Evolutionary conservation across 2,113 vertebrate species (phyloP).

Genomic region (Hemichromis elongatus): DNA sequence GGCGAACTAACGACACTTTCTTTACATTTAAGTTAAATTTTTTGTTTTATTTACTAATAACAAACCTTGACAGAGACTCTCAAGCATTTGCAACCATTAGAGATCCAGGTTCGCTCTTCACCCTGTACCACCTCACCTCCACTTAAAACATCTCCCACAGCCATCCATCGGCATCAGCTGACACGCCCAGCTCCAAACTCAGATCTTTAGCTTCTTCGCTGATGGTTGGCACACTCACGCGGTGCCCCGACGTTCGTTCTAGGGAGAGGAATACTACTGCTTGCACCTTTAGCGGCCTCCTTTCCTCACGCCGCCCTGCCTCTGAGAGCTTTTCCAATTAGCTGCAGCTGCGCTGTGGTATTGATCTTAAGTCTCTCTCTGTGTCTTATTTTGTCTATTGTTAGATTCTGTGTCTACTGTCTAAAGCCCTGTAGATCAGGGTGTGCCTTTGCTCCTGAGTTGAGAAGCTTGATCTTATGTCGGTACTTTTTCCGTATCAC

Average conservation of each 20-base stretch:
- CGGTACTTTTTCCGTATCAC: constrained; percentile 8
- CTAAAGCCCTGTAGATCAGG: neutral
- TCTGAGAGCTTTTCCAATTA: neutral
- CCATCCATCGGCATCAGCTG: neutral
- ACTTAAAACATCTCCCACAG: neutral
- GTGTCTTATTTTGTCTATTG: neutral
- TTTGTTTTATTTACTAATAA: neutral
- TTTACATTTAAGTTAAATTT: rapidly evolving
- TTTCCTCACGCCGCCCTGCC: neutral
- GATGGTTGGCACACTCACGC: neutral
- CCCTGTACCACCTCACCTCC: neutral
- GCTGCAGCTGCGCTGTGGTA: neutral
- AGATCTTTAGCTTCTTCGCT: neutral
- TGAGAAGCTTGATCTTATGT: constrained; percentile 6
- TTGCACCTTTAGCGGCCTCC: neutral
- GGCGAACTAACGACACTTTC: neutral
- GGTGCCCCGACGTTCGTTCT: rapidly evolving
- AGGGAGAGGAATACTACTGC: neutral
- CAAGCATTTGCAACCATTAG: neutral
- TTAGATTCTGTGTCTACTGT: neutral
- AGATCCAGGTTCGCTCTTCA: neutral
- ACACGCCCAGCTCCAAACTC: neutral
- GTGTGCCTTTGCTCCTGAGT: neutral
- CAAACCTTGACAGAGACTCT: neutral
- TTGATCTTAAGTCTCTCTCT: neutral